phyloP scores from a whole-genome alignment of 2,888 invertebrate genomes.

The Drepana falcataria region DNA sequence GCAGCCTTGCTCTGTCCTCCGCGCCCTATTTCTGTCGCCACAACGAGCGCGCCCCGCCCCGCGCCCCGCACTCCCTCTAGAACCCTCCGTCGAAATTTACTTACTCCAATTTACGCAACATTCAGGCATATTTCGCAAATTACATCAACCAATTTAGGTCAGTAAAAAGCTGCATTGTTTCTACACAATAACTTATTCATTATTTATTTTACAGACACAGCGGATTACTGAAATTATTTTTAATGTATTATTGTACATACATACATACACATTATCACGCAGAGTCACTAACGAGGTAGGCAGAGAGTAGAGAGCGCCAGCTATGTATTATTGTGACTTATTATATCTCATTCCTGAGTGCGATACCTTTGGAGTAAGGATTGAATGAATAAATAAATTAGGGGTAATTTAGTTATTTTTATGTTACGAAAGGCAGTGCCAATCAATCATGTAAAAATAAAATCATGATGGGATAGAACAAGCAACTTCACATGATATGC shows the following conservation, averaged over 20 bases:
- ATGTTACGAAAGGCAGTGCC: too few relatives aligned
- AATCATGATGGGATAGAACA: background rate
- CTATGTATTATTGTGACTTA: too few relatives aligned
- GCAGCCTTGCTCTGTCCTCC: slow-evolving; percentile 79
- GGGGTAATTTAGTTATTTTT: too few relatives aligned
- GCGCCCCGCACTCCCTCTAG: slow-evolving; percentile 29
- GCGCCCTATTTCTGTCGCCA: slow-evolving; percentile 77
- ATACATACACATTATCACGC: too few relatives aligned
- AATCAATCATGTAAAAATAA: background rate
- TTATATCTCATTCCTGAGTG: too few relatives aligned
- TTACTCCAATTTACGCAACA: slow-evolving; percentile 35
- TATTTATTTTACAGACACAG: too few relatives aligned
- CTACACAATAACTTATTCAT: background rate
- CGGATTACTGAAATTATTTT: too few relatives aligned
- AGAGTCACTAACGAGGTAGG: too few relatives aligned
- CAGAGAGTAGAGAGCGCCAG: too few relatives aligned
- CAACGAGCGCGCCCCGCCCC: slow-evolving; percentile 36
- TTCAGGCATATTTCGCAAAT: slow-evolving; percentile 18
- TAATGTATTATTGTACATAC: too few relatives aligned
- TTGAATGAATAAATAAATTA: too few relatives aligned
- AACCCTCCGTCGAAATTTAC: slow-evolving; percentile 53
- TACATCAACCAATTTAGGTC: background rate
- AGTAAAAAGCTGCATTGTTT: background rate
- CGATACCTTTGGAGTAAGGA: too few relatives aligned
- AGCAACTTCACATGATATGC: background rate